Base-by-base conservation (phyloP, 2,888 invertebrate species). In the Portevinia maculata region DNA sequence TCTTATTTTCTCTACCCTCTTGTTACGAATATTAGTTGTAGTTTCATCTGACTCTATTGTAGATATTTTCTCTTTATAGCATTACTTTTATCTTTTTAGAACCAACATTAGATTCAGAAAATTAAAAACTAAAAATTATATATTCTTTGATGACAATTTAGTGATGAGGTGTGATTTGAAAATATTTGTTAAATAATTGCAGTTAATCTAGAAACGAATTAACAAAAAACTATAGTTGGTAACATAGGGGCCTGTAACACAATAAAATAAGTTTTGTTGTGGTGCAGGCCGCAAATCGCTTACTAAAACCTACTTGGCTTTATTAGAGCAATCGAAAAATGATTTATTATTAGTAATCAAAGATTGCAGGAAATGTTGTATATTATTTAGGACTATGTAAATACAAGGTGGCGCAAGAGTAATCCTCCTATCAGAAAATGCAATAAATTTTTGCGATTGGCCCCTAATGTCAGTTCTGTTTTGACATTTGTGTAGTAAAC, bases 1-100 rank as follows among this genome's bases (percentile, higher is more conserved):
- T 44, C 34, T 48, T 21, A 46, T 15, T 67, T 65, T 67, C 37
- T 50, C 46, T 57, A 34, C 21, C 74, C 67, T 50, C 17, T 34
- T 46, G 39, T 67, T 41, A 17, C 39, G 19, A 30, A 46, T 53
- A 50, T 9, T 67, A 69, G 79, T 48, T 76, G 62, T 76, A 76
- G 76, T 64, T 78, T 64, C 64, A 48, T 78, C 78, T 71, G 57
- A 64, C 34, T 78, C 70, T 78, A 21, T 75, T 79, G 79, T 79
- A 79, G 79, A 79, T 62, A 75, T 69, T 44, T 53, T 21, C 53
- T 65, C 19, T 73, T 13, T 44, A 39, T 67, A 67, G 65, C 50
- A 4, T 65, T 78, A 34, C 57, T 44, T 78, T 21, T 24, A 57
- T 32, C 76, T 67, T 19, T 52, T 15, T 59, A 59, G 52, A 74